phyloP scores from a whole-genome alignment of 2,113 vertebrate species.

The Micronycteris hirsuta region DNA sequence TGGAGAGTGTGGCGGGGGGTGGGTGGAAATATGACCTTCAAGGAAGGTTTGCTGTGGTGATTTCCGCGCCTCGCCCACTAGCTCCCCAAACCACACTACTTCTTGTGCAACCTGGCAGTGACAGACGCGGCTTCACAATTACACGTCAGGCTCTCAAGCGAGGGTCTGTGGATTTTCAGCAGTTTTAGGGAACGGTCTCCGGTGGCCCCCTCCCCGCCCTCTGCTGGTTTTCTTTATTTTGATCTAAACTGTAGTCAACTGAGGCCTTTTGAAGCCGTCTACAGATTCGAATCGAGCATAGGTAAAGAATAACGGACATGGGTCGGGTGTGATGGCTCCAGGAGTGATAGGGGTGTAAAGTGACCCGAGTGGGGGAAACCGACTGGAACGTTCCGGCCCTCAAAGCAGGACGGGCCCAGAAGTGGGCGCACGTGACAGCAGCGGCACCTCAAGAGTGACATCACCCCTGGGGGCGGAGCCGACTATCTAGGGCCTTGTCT shows the following conservation, averaged over 20 bases:
- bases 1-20: not conserved
- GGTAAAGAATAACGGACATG: not conserved
- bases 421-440: slow-evolving; percentile 63
- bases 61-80: not conserved
- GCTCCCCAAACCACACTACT: not conserved
- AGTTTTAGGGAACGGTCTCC: not conserved
- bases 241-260: not conserved
- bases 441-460: slow-evolving; percentile 65
- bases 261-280: not conserved
- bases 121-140: not conserved
- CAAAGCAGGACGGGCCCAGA: slow-evolving; percentile 37
- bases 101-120: not conserved
- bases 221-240: not conserved
- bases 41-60: not conserved
- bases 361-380: not conserved
- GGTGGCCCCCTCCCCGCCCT: no score
- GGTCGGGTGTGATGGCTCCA: not conserved
- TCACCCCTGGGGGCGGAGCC: slow-evolving; percentile 59
- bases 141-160: not conserved
- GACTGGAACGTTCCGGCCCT: not conserved
- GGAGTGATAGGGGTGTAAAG: not conserved
- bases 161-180: not conserved
- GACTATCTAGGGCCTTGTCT: slow-evolving; percentile 30
- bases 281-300: not conserved
- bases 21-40: not conserved